phyloP scores from a whole-genome alignment of 2,113 vertebrate species.

The Tautogolabrus adspersus region DNA sequence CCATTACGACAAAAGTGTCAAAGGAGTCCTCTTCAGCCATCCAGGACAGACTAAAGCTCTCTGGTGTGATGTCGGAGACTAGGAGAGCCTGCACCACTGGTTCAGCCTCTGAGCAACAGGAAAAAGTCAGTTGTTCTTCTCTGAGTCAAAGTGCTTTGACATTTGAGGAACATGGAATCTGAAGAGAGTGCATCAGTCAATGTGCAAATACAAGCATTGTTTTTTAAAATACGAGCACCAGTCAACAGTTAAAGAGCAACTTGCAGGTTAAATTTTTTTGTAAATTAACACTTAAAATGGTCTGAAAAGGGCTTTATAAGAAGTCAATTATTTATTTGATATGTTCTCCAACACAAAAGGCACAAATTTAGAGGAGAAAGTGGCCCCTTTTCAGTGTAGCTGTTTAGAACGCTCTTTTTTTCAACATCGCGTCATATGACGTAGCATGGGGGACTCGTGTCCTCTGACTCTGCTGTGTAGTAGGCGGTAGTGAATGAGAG shows the following conservation, averaged over 20 bases:
- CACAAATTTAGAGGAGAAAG: too few relatives aligned
- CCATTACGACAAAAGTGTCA: constrained; percentile 93
- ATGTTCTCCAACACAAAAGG: too few relatives aligned
- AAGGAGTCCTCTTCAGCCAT: constrained; percentile 90
- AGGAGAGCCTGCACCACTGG: constrained; percentile 91
- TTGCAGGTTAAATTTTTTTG: too few relatives aligned
- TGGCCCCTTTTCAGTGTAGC: too few relatives aligned
- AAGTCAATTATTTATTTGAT: too few relatives aligned
- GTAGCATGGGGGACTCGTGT: too few relatives aligned
- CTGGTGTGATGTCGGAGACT: constrained; percentile 87
- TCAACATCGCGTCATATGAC: too few relatives aligned
- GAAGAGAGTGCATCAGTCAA: constrained; percentile 4
- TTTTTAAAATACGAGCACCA: constrained; percentile 4
- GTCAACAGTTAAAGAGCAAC: background rate
- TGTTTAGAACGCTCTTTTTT: too few relatives aligned
- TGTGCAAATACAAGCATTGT: constrained; percentile 11
- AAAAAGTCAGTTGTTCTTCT: constrained; percentile 61
- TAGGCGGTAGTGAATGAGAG: too few relatives aligned
- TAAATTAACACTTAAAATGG: too few relatives aligned
- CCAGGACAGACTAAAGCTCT: constrained; percentile 92
- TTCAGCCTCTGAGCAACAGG: constrained; percentile 88
- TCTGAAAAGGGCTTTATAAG: too few relatives aligned
- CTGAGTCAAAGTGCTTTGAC: constrained; percentile 60
- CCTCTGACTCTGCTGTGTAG: too few relatives aligned
- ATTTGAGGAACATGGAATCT: constrained; percentile 42